phyloP scores from a whole-genome alignment of 2,888 invertebrate species.

The Ectemnius lituratus region DNA sequence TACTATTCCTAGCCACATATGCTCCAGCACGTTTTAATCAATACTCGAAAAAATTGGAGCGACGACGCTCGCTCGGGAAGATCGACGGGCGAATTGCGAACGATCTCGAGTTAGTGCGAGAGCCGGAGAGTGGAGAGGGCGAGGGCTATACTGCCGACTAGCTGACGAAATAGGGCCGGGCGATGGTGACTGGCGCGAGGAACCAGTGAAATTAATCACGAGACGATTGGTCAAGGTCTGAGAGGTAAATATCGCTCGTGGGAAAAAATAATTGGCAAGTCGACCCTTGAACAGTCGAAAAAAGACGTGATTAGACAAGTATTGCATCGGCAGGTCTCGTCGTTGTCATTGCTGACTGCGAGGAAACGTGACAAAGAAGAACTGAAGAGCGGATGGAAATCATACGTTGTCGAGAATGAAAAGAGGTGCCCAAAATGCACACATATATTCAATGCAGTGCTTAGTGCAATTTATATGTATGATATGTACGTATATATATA shows the following conservation, averaged over 20 bases:
- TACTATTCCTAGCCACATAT: not conserved
- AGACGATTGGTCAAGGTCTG: conserved; percentile 44
- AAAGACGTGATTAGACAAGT: conserved; percentile 65
- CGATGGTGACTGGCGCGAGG: conserved; percentile 48
- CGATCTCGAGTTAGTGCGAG: too few species aligned
- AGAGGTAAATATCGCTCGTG: conserved; percentile 50
- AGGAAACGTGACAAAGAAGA: conserved; percentile 65
- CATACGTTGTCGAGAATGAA: conserved; percentile 75
- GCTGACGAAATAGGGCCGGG: conserved; percentile 9
- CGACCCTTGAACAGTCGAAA: conserved; percentile 73
- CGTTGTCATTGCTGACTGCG: conserved; percentile 54
- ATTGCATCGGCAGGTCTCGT: conserved; percentile 33
- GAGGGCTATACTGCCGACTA: too few species aligned
- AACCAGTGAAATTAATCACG: conserved; percentile 29
- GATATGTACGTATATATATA: conserved; percentile 74
- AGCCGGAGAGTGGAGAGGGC: too few species aligned
- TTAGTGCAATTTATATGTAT: conserved; percentile 77
- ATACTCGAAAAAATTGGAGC: not conserved
- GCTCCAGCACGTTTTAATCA: too few species aligned
- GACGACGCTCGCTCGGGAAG: conserved; percentile 31
- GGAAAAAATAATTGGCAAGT: conserved; percentile 57
- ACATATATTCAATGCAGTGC: conserved; percentile 78
- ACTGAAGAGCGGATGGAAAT: conserved; percentile 66
- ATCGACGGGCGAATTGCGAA: not conserved
- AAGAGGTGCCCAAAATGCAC: conserved; percentile 78